phyloP scores from a whole-genome alignment of 2,113 vertebrate species.

The Mobula hypostoma region DNA sequence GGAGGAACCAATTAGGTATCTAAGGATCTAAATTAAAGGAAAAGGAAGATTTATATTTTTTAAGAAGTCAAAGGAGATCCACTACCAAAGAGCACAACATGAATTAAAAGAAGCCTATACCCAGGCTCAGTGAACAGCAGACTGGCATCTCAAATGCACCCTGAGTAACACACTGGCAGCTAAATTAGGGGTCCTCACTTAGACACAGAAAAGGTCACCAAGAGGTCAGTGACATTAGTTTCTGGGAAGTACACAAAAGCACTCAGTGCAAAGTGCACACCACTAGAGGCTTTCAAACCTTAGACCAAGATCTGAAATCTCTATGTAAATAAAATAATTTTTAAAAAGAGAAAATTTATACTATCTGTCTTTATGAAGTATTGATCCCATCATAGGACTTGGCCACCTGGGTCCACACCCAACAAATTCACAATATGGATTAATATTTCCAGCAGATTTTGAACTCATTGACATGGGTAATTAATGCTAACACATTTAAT shows the following conservation, averaged over 20 bases:
- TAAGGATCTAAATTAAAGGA: background rate
- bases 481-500: background rate
- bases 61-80: too few species aligned
- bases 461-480: background rate
- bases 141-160: background rate
- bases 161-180: background rate
- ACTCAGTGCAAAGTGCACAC: background rate
- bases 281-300: background rate
- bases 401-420: background rate
- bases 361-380: background rate
- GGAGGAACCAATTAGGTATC: background rate
- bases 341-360: background rate
- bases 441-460: background rate
- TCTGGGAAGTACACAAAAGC: background rate
- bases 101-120: background rate
- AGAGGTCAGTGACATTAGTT: background rate
- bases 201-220: background rate
- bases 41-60: background rate
- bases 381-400: background rate
- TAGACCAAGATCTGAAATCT: background rate
- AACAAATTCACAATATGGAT: background rate
- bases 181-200: too few species aligned
- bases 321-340: background rate
- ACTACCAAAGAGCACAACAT: background rate
- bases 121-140: background rate